Evolutionary conservation across 2,888 invertebrate species (phyloP).

Genomic region (Nymphalis urticae): DNA sequence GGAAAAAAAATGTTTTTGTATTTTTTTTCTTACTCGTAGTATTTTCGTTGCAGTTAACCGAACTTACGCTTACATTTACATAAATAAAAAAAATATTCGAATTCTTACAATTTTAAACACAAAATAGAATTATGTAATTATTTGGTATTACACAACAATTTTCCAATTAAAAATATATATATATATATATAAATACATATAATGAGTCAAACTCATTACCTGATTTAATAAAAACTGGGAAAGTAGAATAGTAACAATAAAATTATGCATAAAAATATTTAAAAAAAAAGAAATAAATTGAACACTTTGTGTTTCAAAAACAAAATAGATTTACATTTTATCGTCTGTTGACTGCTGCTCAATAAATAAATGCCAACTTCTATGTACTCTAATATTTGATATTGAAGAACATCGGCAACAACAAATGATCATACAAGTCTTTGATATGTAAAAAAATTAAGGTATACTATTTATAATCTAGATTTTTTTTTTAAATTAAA

Average conservation of each 20-base stretch:
- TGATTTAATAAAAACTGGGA: slow-evolving; percentile 56
- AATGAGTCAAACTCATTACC: slow-evolving; percentile 73
- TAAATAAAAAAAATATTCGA: slow-evolving; percentile 66
- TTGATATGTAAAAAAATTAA: slow-evolving; percentile 62
- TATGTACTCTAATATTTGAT: slow-evolving; percentile 58
- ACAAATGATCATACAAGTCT: slow-evolving; percentile 52
- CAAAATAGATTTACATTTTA: slow-evolving; percentile 53
- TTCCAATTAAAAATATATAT: slow-evolving; percentile 55
- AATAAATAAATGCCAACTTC: slow-evolving; percentile 53
- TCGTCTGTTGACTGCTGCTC: slow-evolving; percentile 59
- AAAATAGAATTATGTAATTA: slow-evolving; percentile 69
- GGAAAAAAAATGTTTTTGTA: not conserved
- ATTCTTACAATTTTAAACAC: slow-evolving; percentile 66
- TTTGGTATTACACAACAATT: slow-evolving; percentile 78
- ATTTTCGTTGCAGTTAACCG: slow-evolving; percentile 61
- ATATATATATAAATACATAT: slow-evolving; percentile 51
- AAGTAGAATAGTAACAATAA: slow-evolving; percentile 54
- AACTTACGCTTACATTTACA: slow-evolving; percentile 55
- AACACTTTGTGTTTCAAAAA: slow-evolving; percentile 74
- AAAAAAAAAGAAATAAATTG: slow-evolving; percentile 48
- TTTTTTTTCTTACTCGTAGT: slow-evolving; percentile 46
- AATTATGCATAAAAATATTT: slow-evolving; percentile 63
- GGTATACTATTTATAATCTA: slow-evolving; percentile 55
- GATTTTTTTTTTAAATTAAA: slow-evolving; percentile 49
- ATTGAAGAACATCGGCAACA: slow-evolving; percentile 49